Evolutionary conservation across 2,113 vertebrate species (phyloP).

Genomic region (Phyllostomus hastatus): DNA sequence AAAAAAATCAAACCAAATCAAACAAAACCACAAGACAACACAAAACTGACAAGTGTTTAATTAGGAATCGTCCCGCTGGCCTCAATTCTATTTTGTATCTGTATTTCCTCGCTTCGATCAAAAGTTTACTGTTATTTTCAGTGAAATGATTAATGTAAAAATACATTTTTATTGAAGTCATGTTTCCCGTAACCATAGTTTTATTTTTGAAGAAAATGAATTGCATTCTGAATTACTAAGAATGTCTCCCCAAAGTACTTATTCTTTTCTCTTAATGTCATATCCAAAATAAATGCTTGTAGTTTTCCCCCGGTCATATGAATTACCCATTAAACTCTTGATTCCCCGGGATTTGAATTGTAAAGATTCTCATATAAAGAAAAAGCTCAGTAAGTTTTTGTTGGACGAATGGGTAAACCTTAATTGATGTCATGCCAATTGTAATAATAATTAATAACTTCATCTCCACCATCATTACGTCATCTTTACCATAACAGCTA

Average conservation of each 20-base stretch:
- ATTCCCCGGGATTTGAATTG: background rate
- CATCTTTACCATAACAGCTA: slow-evolving; percentile 24
- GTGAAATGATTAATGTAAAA: background rate
- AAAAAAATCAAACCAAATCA: slow-evolving; percentile 22
- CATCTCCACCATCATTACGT: background rate
- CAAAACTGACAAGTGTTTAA: background rate
- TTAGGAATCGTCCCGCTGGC: background rate
- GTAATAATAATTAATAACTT: slow-evolving; percentile 46
- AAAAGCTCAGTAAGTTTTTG: slow-evolving; percentile 14
- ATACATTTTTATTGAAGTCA: background rate
- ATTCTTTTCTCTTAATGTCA: background rate
- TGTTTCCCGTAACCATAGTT: background rate
- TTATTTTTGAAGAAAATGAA: background rate
- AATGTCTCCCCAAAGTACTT: background rate
- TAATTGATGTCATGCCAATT: slow-evolving; percentile 26
- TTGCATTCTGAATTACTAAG: background rate
- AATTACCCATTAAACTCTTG: slow-evolving; percentile 20
- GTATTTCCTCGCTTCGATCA: background rate
- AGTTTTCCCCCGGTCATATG: background rate
- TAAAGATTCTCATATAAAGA: background rate
- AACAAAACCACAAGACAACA: background rate
- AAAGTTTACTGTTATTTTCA: slow-evolving; percentile 4
- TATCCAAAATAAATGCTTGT: slow-evolving; percentile 1
- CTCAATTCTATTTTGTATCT: background rate
- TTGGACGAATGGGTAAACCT: background rate